Evolutionary conservation across 2,113 vertebrate genomes (phyloP).

Genomic region (Campylomormyrus numenius): DNA sequence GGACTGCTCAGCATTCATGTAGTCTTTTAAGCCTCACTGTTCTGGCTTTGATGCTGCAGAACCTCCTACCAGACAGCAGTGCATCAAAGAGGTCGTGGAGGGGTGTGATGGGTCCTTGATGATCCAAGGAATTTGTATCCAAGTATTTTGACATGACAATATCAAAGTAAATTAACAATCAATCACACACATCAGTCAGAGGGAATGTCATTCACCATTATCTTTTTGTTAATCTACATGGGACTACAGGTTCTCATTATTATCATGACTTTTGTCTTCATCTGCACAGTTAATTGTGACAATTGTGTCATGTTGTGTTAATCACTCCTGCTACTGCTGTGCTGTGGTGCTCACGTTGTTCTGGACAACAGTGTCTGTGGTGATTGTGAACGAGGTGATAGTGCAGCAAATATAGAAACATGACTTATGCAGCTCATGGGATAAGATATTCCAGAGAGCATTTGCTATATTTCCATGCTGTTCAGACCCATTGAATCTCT

Average conservation of each 20-base stretch:
- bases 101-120: no score
- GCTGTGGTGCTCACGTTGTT: background rate
- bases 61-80: no score
- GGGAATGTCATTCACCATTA: background rate
- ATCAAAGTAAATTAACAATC: background rate
- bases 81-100: no score
- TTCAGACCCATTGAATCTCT: background rate
- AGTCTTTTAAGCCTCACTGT: no score
- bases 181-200: background rate
- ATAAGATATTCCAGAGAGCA: background rate
- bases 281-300: background rate
- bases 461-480: background rate
- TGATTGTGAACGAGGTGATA: background rate
- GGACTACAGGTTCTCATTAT: background rate
- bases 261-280: background rate
- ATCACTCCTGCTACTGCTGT: background rate
- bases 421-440: background rate
- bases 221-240: background rate
- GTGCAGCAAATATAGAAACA: background rate
- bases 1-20: no score
- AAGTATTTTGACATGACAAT: background rate
- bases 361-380: background rate
- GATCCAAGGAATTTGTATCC: background rate
- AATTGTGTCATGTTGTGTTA: background rate
- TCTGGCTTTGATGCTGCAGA: no score